phyloP scores from a whole-genome alignment of 2,888 invertebrate genomes.

The Copidosoma aretas region DNA sequence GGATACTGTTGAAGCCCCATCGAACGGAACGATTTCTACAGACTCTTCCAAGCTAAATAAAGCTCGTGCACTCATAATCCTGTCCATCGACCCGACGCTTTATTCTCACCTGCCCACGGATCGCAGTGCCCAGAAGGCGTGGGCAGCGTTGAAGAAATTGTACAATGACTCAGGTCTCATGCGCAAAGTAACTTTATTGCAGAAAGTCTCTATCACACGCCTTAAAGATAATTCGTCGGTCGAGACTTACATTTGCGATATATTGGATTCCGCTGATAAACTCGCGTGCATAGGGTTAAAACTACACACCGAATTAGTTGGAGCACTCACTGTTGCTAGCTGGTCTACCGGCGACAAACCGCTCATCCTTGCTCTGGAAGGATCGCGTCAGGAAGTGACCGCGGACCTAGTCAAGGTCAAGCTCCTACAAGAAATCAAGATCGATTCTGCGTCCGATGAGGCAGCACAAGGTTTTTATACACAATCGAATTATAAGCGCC shows the following conservation, averaged over 20 bases:
- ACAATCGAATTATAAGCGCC: too few relatives aligned
- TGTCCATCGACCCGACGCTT: background rate
- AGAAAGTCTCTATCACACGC: background rate
- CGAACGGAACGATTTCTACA: background rate
- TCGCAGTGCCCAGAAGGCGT: background rate
- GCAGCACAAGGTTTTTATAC: too few relatives aligned
- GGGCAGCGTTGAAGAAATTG: background rate
- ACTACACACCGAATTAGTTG: too few relatives aligned
- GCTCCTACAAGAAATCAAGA: background rate
- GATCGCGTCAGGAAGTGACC: background rate
- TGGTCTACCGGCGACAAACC: background rate
- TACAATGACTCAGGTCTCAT: background rate
- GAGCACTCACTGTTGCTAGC: background rate
- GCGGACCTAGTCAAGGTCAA: background rate
- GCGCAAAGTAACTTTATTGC: constrained; percentile 2
- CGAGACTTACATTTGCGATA: background rate
- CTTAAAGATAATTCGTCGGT: background rate
- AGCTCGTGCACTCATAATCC: background rate
- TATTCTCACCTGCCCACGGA: background rate
- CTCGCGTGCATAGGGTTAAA: background rate
- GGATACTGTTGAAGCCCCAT: constrained; percentile 3
- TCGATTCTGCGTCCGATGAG: background rate
- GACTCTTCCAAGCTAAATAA: background rate
- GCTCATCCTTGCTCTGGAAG: background rate
- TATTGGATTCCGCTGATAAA: background rate